A percentile compares a stretch with the other conserved stretches of the same genome.
These are phyloP conservation scores for Dipus sagitta DNA, from an alignment of 2,797 vertebrate species.

Conservation along the genomic window DNA sequence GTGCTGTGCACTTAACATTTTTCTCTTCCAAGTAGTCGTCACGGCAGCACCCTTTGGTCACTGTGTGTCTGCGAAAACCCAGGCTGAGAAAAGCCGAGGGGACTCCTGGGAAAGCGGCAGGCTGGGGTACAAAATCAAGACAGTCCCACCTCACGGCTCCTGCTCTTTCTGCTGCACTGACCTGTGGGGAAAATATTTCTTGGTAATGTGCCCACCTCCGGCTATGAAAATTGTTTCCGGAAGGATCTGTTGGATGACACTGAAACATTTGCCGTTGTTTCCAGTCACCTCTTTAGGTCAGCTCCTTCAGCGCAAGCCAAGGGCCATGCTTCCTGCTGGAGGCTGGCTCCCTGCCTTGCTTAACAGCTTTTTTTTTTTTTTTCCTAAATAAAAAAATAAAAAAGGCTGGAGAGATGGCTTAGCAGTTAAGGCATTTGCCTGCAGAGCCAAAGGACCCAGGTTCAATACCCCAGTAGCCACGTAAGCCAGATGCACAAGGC, in stretches of 20 bases:
- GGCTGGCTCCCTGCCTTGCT: neutral
- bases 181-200: conserved; percentile 47
- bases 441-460: no score
- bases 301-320: neutral
- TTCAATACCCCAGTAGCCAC: no score
- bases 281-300: conserved; percentile 10
- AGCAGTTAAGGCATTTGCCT: no score
- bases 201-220: neutral
- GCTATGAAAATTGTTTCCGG: conserved; percentile 35
- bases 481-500: no score
- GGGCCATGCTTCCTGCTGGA: neutral
- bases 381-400: no score
- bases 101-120: neutral
- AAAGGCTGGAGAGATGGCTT: no score
- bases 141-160: neutral
- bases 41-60: fast-evolving
- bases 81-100: neutral
- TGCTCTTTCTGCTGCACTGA: neutral
- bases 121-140: neutral
- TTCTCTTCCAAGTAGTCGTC: neutral
- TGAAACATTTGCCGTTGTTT: conserved; percentile 10
- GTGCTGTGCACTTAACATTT: neutral
- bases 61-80: neutral
- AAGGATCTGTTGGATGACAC: conserved; percentile 24
- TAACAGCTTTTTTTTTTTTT: neutral